Percentiles rank a stretch among this genome's conserved stretches.
phyloP scores from a whole-genome alignment of 2,888 invertebrate genomes.

The Xanthorhoe spadicearia region DNA sequence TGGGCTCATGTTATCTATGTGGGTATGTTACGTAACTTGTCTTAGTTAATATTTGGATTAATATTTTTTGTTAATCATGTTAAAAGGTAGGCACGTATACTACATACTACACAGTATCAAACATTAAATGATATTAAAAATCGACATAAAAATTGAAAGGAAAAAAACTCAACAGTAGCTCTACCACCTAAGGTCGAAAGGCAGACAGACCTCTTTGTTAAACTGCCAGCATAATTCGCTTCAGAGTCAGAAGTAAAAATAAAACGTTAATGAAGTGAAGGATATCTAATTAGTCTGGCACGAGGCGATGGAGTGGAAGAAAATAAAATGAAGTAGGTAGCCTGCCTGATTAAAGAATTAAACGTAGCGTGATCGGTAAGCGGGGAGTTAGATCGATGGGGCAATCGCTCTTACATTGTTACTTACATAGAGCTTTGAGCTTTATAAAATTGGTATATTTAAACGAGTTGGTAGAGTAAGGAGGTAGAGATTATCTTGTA shows the following conservation, averaged over 20 bases:
- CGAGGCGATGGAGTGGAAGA: slow-evolving; percentile 36
- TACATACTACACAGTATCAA: no score
- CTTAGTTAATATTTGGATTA: neutral
- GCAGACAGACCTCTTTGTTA: slow-evolving; percentile 22
- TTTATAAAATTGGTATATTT: neutral
- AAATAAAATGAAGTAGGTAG: slow-evolving; percentile 36
- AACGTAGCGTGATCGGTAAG: slow-evolving; percentile 23
- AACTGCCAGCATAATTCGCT: slow-evolving; percentile 24
- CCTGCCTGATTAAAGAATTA: slow-evolving; percentile 22
- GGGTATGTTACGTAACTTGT: slow-evolving; percentile 14
- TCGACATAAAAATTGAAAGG: no score
- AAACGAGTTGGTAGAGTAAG: neutral
- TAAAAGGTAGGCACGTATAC: no score
- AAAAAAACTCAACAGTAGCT: slow-evolving; percentile 5
- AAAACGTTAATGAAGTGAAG: slow-evolving; percentile 47
- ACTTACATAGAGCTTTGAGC: neutral
- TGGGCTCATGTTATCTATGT: slow-evolving; percentile 2
- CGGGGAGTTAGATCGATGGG: slow-evolving; percentile 24
- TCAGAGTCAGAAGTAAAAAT: slow-evolving; percentile 41
- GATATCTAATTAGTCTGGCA: slow-evolving; percentile 48
- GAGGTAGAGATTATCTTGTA: neutral
- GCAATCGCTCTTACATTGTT: slow-evolving; percentile 21
- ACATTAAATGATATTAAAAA: no score
- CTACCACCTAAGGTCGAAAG: slow-evolving; percentile 26
- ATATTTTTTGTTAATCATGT: neutral